Evolutionary conservation across 2,113 vertebrate genomes (phyloP), one percentile per base, ranked within the genome.

Genomic region (Peucedramus taeniatus): DNA sequence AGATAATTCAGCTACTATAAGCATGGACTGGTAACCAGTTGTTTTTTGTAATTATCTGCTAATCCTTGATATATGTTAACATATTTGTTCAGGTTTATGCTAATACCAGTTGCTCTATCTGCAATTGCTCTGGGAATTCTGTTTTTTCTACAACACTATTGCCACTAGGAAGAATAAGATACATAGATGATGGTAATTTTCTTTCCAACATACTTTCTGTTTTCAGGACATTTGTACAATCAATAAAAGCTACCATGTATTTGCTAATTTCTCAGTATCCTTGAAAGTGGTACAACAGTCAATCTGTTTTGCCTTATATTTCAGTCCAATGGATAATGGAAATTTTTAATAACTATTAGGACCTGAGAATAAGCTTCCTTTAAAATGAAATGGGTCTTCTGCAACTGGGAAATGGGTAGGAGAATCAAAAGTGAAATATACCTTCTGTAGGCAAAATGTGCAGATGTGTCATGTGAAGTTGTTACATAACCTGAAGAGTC

Each of bases 401-500:
- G 23, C 18, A 64, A 68, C 18, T 51, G 40, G 18, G 27, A 42
- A 49, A 33, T 54, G 45, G 26, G 15, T 49, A 37, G n/a, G 20
- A 89, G n/a, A 93, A 61, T 49, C 3, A 59, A 82, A 87, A 68
- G 22, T 28, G 11, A 76, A 76, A 83, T 85, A 69, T 15, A 79
- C n/a, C 63, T 87, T 93, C 64, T 90, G 78, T 51, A 70, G 53
- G 78, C 78, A 94, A 65, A 87, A 53, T 83, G 63, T 93, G 84
- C 81, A 76, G 57, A 79, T 72, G 83, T 65, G 82, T 91, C 80
- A 79, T 89, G 44, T 68, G 53, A 56, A 70, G 30, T 39, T 71
- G 53, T 96, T 96, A 84, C 0, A 35, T 93, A 96, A 96, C 53
- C 49, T 47, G 74, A 79, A 42, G 82, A 93, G 81, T 87, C 70